These are phyloP conservation scores for Crotalus tigris DNA, from an alignment of 2,113 vertebrate genomes.

Conservation along the genomic window DNA sequence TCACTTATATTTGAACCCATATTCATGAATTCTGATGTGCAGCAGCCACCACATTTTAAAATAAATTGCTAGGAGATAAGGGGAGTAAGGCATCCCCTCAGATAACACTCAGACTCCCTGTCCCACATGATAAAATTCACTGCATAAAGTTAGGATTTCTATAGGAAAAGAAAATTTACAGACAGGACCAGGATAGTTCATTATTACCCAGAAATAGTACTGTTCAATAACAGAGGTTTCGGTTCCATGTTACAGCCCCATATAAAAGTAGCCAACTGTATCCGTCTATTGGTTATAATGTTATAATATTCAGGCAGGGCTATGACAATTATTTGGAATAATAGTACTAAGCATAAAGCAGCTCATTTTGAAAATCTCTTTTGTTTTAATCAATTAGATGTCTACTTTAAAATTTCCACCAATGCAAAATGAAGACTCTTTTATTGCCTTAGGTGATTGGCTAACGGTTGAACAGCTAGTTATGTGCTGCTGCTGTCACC, in stretches of 20 bases:
- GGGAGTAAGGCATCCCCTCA: background rate
- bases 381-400: conserved; percentile 12
- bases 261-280: background rate
- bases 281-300: background rate
- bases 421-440: conserved; percentile 49
- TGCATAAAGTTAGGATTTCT: background rate
- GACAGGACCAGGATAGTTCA: background rate
- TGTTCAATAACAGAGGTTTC: background rate
- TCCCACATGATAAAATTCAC: background rate
- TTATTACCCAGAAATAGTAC: background rate
- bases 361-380: background rate
- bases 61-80: background rate
- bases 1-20: background rate
- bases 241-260: background rate
- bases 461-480: conserved; percentile 55
- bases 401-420: conserved; percentile 59
- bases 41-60: background rate
- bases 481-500: conserved; percentile 46
- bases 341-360: background rate
- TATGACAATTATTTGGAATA: background rate
- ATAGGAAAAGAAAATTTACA: background rate
- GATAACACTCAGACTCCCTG: background rate
- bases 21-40: background rate
- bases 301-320: background rate
- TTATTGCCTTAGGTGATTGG: conserved; percentile 57